phyloP scores from a whole-genome alignment of 92 coral and sea anemone species.

The Parazoanthus atlanticus region DNA sequence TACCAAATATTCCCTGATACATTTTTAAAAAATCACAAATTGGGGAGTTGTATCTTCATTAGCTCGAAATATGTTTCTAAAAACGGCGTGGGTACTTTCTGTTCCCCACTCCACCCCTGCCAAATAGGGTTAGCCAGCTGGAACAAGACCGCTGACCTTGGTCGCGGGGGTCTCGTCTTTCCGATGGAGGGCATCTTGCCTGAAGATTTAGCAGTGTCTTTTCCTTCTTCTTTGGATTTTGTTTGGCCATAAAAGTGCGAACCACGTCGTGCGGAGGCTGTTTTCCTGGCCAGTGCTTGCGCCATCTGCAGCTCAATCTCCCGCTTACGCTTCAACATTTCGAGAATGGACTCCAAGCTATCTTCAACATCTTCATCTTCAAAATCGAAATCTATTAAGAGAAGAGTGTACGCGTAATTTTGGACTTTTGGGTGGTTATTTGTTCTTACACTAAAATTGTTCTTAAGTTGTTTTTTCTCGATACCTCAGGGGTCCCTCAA shows the following conservation, averaged over 20 bases:
- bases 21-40: no score
- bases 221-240: conserved; percentile 47
- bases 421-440: no score
- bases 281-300: neutral
- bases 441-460: no score
- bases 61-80: no score
- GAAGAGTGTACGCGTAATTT: neutral
- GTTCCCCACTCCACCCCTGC: no score
- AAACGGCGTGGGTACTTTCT: no score
- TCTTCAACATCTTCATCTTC: conserved; percentile 41
- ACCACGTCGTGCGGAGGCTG: conserved; percentile 47
- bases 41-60: no score
- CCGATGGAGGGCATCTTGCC: conserved; percentile 29
- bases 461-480: no score
- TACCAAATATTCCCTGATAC: no score
- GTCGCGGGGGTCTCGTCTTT: conserved; percentile 77
- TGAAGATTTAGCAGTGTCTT: conserved; percentile 43
- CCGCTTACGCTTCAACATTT: conserved; percentile 24
- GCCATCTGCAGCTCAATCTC: conserved; percentile 28
- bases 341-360: conserved; percentile 7
- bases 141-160: conserved; percentile 59
- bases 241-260: conserved; percentile 86
- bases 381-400: conserved; percentile 13
- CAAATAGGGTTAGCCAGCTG: no score
- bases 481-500: no score